Percentiles rank a stretch among this genome's conserved stretches.
Evolutionary conservation across 2,113 vertebrate species (phyloP).

Genomic region (Eptesicus fuscus): DNA sequence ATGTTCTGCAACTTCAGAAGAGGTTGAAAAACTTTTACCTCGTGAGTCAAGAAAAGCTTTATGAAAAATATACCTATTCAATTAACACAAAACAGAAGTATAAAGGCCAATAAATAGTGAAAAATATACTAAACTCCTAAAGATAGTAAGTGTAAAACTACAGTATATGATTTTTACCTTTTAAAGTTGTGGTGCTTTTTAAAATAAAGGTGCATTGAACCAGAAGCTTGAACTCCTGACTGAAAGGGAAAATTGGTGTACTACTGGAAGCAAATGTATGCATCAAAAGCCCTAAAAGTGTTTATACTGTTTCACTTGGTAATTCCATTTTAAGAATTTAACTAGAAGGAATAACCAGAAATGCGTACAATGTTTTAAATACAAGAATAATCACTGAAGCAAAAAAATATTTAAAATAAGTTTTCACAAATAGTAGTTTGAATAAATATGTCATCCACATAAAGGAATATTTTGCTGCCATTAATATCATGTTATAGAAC

Average conservation of each 20-base stretch:
- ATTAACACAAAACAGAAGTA: neutral
- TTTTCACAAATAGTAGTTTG: neutral
- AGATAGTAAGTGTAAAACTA: neutral
- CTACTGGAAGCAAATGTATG: neutral
- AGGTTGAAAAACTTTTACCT: neutral
- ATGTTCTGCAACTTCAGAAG: neutral
- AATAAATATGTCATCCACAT: neutral
- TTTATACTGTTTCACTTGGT: neutral
- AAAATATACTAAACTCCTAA: neutral
- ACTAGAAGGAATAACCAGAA: neutral
- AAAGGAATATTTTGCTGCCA: neutral
- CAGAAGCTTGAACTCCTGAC: neutral
- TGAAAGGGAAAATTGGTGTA: neutral
- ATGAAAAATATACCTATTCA: neutral
- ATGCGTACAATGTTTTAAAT: neutral
- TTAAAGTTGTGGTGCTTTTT: neutral
- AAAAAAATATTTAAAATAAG: neutral
- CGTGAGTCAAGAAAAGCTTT: neutral
- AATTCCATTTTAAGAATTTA: constrained; percentile 24
- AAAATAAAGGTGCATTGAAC: neutral
- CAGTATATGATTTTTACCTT: neutral
- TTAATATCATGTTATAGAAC: neutral
- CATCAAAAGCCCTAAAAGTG: neutral
- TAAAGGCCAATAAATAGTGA: neutral
- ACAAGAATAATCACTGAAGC: neutral